A percentile compares a stretch with the other conserved stretches of the same genome.
Evolutionary conservation across 2,888 invertebrate species (phyloP).

Genomic region (Pristionchus entomophagus): DNA sequence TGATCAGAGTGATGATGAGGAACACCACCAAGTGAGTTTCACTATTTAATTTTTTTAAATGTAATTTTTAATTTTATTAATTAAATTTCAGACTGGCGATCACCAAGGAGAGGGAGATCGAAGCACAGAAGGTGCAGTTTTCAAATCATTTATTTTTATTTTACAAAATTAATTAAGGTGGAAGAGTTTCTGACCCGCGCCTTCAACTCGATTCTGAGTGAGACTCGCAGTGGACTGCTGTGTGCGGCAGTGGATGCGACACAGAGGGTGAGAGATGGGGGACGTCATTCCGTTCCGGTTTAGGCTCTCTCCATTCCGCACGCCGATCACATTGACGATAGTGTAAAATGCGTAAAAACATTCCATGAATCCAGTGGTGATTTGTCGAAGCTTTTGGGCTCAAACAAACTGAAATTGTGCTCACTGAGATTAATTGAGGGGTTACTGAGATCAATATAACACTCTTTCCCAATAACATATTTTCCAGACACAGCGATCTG

Average conservation of each 20-base stretch:
- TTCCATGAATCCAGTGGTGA: too few species aligned
- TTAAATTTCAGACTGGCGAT: slow-evolving; percentile 27
- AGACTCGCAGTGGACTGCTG: slow-evolving; percentile 70
- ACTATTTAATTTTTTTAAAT: not conserved
- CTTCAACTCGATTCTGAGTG: slow-evolving; percentile 73
- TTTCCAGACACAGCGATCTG: not conserved
- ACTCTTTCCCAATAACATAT: too few species aligned
- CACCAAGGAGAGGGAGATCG: slow-evolving; percentile 46
- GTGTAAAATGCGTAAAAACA: too few species aligned
- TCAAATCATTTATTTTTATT: not conserved
- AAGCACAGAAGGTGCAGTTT: slow-evolving; percentile 25
- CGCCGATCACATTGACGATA: too few species aligned
- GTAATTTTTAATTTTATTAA: slow-evolving; percentile 47
- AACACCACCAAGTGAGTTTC: slow-evolving; percentile 54
- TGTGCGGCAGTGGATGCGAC: slow-evolving; percentile 68
- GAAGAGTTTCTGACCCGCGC: slow-evolving; percentile 64
- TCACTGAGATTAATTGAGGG: too few species aligned
- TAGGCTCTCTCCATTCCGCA: too few species aligned
- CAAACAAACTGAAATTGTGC: too few species aligned
- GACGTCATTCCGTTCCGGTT: too few species aligned
- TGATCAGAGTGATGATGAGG: slow-evolving; percentile 55
- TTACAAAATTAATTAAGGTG: slow-evolving; percentile 49
- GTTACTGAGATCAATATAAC: too few species aligned
- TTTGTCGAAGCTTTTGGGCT: too few species aligned
- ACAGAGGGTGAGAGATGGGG: slow-evolving; percentile 49